Conservation (phyloP, 2,888 invertebrate genomes). For the Drosophila meridionalis region DNA sequence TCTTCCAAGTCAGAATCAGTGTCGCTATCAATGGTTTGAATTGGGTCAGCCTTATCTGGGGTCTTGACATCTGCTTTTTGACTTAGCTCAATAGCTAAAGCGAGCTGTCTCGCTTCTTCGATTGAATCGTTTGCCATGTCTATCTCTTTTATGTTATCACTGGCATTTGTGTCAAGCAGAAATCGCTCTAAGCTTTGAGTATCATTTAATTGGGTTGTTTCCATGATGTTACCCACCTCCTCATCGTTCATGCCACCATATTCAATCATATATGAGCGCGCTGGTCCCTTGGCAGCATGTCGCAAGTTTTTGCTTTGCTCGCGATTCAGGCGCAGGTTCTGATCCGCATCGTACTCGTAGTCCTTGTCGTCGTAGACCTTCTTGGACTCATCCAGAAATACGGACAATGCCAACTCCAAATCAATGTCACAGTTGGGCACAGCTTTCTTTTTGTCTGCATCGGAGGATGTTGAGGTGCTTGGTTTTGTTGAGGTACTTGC, state of each 20-base stretch:
- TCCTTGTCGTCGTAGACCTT: constrained; percentile 84
- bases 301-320: constrained; percentile 83
- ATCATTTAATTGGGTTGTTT: constrained; percentile 73
- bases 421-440: constrained; percentile 86
- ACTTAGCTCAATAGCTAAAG: constrained; percentile 51
- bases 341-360: constrained; percentile 85
- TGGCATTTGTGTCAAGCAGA: constrained; percentile 19
- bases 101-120: constrained; percentile 53
- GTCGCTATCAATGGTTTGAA: constrained; percentile 50
- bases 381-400: constrained; percentile 86
- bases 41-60: background rate
- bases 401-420: constrained; percentile 87
- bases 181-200: constrained; percentile 53
- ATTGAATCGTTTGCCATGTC: constrained; percentile 40
- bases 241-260: constrained; percentile 90
- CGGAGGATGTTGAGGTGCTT: background rate
- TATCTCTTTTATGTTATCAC: background rate
- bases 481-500: constrained; percentile 29
- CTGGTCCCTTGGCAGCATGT: constrained; percentile 86
- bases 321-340: constrained; percentile 82
- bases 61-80: constrained; percentile 8
- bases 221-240: constrained; percentile 88
- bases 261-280: constrained; percentile 90
- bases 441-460: constrained; percentile 32
- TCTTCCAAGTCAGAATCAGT: constrained; percentile 81